Evolutionary conservation across 2,888 invertebrate genomes (phyloP).

Genomic region (Bhutanitis thaidina): DNA sequence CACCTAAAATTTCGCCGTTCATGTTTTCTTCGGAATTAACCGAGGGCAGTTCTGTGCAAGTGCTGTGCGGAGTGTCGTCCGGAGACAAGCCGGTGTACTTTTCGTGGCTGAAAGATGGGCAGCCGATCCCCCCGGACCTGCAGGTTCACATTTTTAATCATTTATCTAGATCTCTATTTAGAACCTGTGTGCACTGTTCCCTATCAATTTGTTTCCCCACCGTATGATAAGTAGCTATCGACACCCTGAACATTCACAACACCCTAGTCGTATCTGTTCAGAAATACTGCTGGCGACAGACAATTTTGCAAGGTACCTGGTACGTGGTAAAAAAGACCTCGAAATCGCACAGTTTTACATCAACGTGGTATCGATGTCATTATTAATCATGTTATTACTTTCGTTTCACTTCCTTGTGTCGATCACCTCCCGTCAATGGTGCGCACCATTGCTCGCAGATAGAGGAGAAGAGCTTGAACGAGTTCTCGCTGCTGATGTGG

Average conservation of each 20-base stretch:
- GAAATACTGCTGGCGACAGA: too few relatives aligned
- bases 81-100: constrained; percentile 85
- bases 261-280: too few relatives aligned
- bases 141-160: constrained; percentile 62
- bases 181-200: too few relatives aligned
- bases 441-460: constrained; percentile 59
- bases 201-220: too few relatives aligned
- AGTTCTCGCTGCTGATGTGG: constrained; percentile 85
- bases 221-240: too few relatives aligned
- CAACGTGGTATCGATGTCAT: too few relatives aligned
- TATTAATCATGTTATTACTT: too few relatives aligned
- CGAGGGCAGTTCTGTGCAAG: constrained; percentile 89
- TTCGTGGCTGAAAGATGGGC: constrained; percentile 83
- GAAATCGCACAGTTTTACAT: too few relatives aligned
- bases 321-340: too few relatives aligned
- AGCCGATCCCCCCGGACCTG: constrained; percentile 79
- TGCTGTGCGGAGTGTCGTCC: constrained; percentile 87
- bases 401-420: not conserved
- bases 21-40: constrained; percentile 89
- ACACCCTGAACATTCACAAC: too few relatives aligned
- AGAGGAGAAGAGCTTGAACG: constrained; percentile 83
- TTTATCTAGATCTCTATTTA: too few relatives aligned
- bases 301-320: too few relatives aligned
- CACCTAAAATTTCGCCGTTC: constrained; percentile 93
- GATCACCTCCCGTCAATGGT: not conserved